Base-by-base conservation (phyloP, 2,888 invertebrate genomes). In the Minunthozetes semirufus region DNA sequence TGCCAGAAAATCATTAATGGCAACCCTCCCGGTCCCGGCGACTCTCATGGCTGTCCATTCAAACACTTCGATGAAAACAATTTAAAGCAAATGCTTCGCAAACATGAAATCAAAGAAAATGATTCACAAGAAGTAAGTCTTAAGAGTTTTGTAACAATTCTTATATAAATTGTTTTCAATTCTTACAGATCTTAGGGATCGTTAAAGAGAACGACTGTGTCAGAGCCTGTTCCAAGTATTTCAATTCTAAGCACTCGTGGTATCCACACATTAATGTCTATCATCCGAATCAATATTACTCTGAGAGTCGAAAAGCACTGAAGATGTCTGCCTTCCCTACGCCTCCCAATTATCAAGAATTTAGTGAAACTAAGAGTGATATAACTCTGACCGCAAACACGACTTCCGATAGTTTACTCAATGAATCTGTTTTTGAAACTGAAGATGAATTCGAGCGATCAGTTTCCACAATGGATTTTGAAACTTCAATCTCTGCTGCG, bases 271-370 rank as follows among this genome's bases (percentile, higher is more conserved):
- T 87, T 17, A 88, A 88, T 2, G 89, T 94, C 53, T 88, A 89
- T 81, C 96, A 97, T 85, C 97, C 97, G 0, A 96, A 96, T 84
- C 90, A 91, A 79, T 97, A 90, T 83, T 96, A 91, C 83, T 88
- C 90, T 80, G 92, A 93, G 81, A 93, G 91, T 80, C 87, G 88
- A 79, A 87, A 87, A 79, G 50, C 78, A 76, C 25, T 70, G 22
- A n/a, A 25, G 5, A 48, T 70, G 61, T 77, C 78, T 11, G 76
- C 73, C 13, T 74, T 75, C 3, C 77, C 77, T 72, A 72, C 75
- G 1, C 76, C 76, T 63, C 53, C 59, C 19, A 76, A 75, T 15
- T 76, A 76, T 66, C 77, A 77, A 13, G 74, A 50, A 8, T 74
- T 76, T n/a, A 46, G n/a, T 1, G 46, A 46, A 6, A n/a, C 15